Base-by-base conservation (phyloP, 2,113 vertebrate species). In the Ciconia boyciana region DNA sequence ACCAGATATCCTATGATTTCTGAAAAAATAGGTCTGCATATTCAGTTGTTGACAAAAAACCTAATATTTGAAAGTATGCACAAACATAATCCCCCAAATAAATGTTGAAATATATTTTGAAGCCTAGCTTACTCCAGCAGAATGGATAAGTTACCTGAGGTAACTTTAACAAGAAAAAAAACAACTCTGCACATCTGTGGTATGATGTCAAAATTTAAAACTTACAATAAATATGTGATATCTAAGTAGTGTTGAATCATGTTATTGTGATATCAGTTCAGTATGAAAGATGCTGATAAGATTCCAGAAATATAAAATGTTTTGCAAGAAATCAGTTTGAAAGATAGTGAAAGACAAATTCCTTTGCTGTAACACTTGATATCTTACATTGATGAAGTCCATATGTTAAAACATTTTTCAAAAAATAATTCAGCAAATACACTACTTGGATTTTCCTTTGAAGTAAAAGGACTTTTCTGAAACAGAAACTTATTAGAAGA, bases 221-320 rank as follows among this genome's bases (percentile, higher is more conserved):
- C 14, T 71, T 21, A 31, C 0, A 5, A 18, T 57, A 52, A 0
- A 0, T 46, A 21, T 49, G 22, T 58, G 3, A 0, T 34, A 65
- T 2, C 2, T 75, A 39, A 34, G 8, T 31, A 51, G 4, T 26
- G 20, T 28, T 32, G 21, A 68, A 62, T 61, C 29, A 25, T 26
- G 14, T 41, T 58, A 36, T 24, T 81, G 28, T 61, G 26, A 46
- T 46, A 28, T 21, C 13, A 32, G 3, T 80, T 52, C 11, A 51
- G 6, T 46, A 39, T 0, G 1, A 61, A 66, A 79, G 17, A 6
- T 39, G 11, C 1, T 79, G 32, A 52, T 44, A 26, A 62, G 19
- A 25, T 34, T 65, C 20, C 46, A 62, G 65, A 16, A 94, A 58
- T 1, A 41, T 20, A 57, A 65, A 25, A 4, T 43, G 13, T 29